Evolutionary conservation across 2,113 vertebrate genomes (phyloP), one percentile per base, ranked within the genome.

Genomic region (Cygnus atratus): DNA sequence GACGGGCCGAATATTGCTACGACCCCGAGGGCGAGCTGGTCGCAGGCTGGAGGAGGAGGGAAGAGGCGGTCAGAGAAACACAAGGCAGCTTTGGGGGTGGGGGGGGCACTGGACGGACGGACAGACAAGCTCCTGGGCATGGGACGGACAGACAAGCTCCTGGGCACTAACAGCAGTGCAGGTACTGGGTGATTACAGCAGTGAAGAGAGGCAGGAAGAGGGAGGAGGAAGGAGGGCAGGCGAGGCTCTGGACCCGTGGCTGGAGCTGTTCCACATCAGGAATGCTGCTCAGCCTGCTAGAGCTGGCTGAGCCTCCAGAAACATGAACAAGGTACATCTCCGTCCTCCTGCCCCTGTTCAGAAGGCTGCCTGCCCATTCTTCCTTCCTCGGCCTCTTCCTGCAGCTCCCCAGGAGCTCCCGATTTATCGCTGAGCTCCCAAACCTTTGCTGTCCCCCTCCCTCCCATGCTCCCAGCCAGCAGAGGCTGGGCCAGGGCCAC

Each of bases 1-100:
- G 99, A 99, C 1, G 99, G 99, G 22, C 99, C 99, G 1, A 99
- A 99, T 95, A 99, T 99, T 15, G 99, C 99, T 61, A 99, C 99
- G 6, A 99, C 99, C 16, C 99, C 99, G 95, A 99, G 98, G 1
- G 99, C 99, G 37, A 99, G 98, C 98, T 99, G 99, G 97, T 99
- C 99, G 93, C 99, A 99, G 92, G 99, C 99, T 99, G 92, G 29
- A 84, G 81, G 18, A 63, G 86, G 97, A 84, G 84, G 48, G 78
- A 46, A 15, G 66, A 26, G 11, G 73, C 5, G 33, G 68, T 88
- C 77, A 94, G 89, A 16, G 20, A 14, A 19, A 37, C 1, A 16
- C 2, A 0, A 37, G 14, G 28, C 41, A 43, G 7, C 3, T 9
- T 46, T 17, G 31, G 0, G 2, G 20, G 57, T 4, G 37, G 28